Evolutionary conservation across 2,888 invertebrate genomes (phyloP), one percentile per base, ranked within the genome.

Genomic region (Polymixis lichenea): DNA sequence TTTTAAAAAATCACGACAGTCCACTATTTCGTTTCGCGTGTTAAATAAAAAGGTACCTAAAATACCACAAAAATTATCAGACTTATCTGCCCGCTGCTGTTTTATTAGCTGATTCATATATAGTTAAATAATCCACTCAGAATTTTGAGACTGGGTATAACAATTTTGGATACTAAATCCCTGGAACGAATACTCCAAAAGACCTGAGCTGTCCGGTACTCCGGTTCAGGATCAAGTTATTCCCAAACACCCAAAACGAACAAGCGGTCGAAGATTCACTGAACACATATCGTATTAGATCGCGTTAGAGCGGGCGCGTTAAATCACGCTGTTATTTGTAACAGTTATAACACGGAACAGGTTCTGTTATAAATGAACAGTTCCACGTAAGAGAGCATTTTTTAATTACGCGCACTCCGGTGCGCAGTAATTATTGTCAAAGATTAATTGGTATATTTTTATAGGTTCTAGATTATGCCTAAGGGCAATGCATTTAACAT

Each of bases 331-430:
- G 91, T 92, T 94, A 93, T 94, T 93, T 93, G 93, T 92, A 86
- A 91, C 91, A 89, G 89, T 90, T 90, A 89, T 89, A 92, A 92
- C 91, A 92, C 91, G 90, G 71, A 82, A 80, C 92, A 90, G 91
- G 93, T 92, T 94, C 90, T 92, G 93, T 95, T 94, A 91, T 92
- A 92, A 95, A 94, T 94, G 94, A 95, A 95, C 93, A 93, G 93
- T 90, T 92, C 86, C 86, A 84, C 79, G 90, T 90, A 92, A 92
- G 90, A 91, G 92, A 93, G 91, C 91, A 92, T 94, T 94, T n/a
- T n/a, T n/a, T n/a, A n/a, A n/a, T n/a, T n/a, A n/a, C n/a, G n/a
- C n/a, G n/a, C n/a, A 93, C 91, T 91, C 88, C 90, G 86, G 89
- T 94, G 93, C 93, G 88, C 89, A n/a, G 85, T 90, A 92, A 92